Conservation (phyloP, 92 coral and sea anemone species). For the Ricordea florida region DNA sequence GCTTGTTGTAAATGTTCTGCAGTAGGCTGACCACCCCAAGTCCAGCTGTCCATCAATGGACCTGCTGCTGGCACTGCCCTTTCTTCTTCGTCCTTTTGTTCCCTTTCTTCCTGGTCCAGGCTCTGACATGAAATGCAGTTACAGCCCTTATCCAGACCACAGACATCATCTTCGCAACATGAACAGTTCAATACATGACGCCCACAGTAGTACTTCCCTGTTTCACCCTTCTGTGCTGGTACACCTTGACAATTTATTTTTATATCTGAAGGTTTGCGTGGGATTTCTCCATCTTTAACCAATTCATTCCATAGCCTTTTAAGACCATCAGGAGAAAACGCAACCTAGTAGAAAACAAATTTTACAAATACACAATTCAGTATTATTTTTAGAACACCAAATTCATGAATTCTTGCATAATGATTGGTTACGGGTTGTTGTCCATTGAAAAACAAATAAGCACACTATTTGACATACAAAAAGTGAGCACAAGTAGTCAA, state of each 20-base stretch:
- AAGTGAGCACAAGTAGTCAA: no score
- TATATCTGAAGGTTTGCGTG: constrained; percentile 53
- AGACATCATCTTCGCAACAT: constrained; percentile 81
- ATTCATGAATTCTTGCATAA: no score
- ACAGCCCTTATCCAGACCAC: constrained; percentile 78
- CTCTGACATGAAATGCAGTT: constrained; percentile 86
- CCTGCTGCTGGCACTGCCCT: constrained; percentile 69
- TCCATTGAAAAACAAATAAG: no score
- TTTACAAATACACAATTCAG: not conserved
- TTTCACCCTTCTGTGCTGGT: constrained; percentile 82
- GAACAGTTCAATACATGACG: constrained; percentile 68
- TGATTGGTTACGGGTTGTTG: no score
- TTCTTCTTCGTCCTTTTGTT: constrained; percentile 88
- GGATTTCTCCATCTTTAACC: constrained; percentile 97
- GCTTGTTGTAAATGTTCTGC: constrained; percentile 80
- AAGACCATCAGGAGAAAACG: constrained; percentile 89
- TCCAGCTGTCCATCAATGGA: constrained; percentile 93
- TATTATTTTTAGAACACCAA: not conserved
- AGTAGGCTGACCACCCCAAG: constrained; percentile 95
- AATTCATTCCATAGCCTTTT: constrained; percentile 98
- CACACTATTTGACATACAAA: no score
- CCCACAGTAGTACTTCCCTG: constrained; percentile 79
- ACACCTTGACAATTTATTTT: constrained; percentile 73
- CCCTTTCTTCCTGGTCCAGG: constrained; percentile 85
- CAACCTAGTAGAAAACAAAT: constrained; percentile 49